Base-by-base conservation (phyloP, 92 coral and sea anemone genomes). In the Meandrina meandrites region DNA sequence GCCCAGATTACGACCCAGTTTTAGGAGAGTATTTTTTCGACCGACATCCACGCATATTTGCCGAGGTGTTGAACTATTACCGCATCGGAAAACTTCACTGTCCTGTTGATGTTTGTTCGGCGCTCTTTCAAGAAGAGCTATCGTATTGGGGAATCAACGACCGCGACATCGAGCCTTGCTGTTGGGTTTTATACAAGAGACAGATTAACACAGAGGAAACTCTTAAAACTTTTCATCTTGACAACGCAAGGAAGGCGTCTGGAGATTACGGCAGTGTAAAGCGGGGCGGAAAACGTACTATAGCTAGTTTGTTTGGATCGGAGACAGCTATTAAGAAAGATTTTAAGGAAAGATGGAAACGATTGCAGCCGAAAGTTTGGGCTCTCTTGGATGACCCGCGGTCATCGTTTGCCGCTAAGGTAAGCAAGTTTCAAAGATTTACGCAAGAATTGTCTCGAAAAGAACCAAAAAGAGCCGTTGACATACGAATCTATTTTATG, bases 71-170 rank as follows among this genome's bases (percentile, higher is more conserved):
- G 81, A 97, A 96, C 64, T 97, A 93, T 81, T 97, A 97, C 78
- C 97, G 99, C 35, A 97, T 96, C 13, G 99, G 99, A 12, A 94
- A 95, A 73, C 94, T 97, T 5, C 99, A 97, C 89, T 97, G 99
- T 60, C 99, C 99, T 1, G 96, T 90, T 1, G 98, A 95, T 80
- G 84, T 93, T 37, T 97, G 99, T 57, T 96, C 98, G 62, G 88
- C 91, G 82, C 84, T 89, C 34, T 97, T 95, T 70, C 94, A 92
- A 85, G 99, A 97, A 45, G 99, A 97, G 56, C 78, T 97, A 68
- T 94, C 98, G 4, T 97, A 93, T n/a, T 97, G 99, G 99, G 99
- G 99, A n/a, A 93, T 97, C 16, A 95, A 91, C 50, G 96, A 96
- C 31, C 91, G 96, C 32, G 98, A 97, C 34, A 93, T 97, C 78